These are phyloP conservation scores for Chaunax sp. DNA, from an alignment of 2,797 vertebrate genomes.

Conservation along the genomic window DNA sequence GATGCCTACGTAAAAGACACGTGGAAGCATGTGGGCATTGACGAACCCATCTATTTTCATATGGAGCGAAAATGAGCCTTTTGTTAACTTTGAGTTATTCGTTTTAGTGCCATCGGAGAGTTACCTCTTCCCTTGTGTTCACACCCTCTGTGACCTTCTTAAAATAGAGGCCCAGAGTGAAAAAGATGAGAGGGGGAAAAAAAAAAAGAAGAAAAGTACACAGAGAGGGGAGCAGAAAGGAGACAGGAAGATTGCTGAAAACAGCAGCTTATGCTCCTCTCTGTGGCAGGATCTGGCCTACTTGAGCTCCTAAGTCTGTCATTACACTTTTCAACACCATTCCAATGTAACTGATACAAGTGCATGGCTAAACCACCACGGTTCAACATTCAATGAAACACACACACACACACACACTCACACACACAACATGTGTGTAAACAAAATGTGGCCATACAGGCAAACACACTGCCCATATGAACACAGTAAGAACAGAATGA, in stretches of 20 bases:
- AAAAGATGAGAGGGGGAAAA: conserved; percentile 3
- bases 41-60: too few relatives aligned
- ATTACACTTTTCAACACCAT: conserved; percentile 90
- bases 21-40: too few relatives aligned
- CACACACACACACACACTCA: conserved; percentile 15
- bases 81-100: too few relatives aligned
- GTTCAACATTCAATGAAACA: conserved; percentile 60
- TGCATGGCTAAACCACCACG: conserved; percentile 81
- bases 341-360: conserved; percentile 89
- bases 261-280: conserved; percentile 67
- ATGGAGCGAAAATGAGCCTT: too few relatives aligned
- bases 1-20: too few relatives aligned
- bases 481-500: conserved; percentile 44
- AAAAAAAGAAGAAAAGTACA: conserved; percentile 29
- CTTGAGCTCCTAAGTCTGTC: conserved; percentile 85
- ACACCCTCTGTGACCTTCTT: conserved; percentile 45
- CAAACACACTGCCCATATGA: conserved; percentile 56
- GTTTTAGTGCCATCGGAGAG: too few relatives aligned
- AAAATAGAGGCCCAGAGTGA: conserved; percentile 12
- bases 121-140: not conserved
- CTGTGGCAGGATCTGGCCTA: conserved; percentile 82
- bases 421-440: conserved; percentile 24
- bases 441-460: conserved; percentile 31
- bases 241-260: conserved; percentile 36
- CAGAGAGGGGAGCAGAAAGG: conserved; percentile 19